These are phyloP conservation scores for Drosophila cognata DNA, from an alignment of 2,888 invertebrate species.

Conservation along the genomic window DNA sequence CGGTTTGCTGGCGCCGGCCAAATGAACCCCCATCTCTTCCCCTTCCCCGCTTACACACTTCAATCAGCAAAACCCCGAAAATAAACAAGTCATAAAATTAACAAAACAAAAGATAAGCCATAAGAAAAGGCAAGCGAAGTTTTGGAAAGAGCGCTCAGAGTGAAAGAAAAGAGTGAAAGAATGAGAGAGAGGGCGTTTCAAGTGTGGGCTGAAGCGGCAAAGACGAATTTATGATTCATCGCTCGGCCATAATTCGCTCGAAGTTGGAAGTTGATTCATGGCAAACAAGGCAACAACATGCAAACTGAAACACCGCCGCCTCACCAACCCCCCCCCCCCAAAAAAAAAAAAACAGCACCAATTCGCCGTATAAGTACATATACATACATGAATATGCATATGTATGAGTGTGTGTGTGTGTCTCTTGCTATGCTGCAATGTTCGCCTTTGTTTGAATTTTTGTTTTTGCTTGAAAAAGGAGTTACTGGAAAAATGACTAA, in stretches of 20 bases:
- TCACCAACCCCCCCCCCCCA: background rate
- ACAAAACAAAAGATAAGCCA: conserved; percentile 63
- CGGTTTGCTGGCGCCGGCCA: conserved; percentile 56
- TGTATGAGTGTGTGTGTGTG: background rate
- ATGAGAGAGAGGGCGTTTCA: conserved; percentile 27
- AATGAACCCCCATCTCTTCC: conserved; percentile 22
- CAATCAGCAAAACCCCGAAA: conserved; percentile 40
- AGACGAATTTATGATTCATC: conserved; percentile 60
- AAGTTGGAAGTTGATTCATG: conserved; percentile 77
- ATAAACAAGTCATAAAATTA: conserved; percentile 54
- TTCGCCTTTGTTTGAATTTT: conserved; percentile 43
- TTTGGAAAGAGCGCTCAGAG: conserved; percentile 39
- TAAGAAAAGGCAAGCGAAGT: conserved; percentile 48
- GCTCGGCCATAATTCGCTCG: conserved; percentile 61
- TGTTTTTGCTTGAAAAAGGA: conserved; percentile 43
- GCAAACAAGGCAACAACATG: conserved; percentile 63
- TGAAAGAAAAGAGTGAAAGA: conserved; percentile 46
- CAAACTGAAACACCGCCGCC: conserved; percentile 36
- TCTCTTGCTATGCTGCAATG: conserved; percentile 34
- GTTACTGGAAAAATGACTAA: conserved; percentile 47
- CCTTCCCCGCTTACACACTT: background rate
- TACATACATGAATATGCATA: conserved; percentile 10
- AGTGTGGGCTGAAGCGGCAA: conserved; percentile 50
- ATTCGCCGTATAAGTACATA: conserved; percentile 51
- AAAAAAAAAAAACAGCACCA: conserved; percentile 21